Conservation (phyloP, 2,888 invertebrate genomes). For the Margaritifera margaritifera region DNA sequence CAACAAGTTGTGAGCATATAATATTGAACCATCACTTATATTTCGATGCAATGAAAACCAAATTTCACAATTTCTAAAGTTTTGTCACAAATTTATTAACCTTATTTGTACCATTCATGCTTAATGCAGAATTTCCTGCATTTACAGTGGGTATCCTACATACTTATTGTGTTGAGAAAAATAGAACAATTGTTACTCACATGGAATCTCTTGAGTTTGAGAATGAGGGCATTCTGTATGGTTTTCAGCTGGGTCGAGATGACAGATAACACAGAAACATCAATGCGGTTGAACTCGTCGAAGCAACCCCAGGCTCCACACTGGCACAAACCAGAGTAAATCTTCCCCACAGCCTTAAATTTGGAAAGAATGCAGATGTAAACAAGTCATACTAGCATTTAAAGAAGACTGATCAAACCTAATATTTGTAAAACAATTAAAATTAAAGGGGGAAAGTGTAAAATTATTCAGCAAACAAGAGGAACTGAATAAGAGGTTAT, state of each 20-base stretch:
- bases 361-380: slow-evolving; percentile 3
- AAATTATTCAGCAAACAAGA: no score
- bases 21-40: no score
- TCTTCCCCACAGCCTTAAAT: slow-evolving; percentile 79
- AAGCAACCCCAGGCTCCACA: slow-evolving; percentile 97
- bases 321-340: slow-evolving; percentile 81
- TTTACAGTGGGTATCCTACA: not conserved
- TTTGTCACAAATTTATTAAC: no score
- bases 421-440: no score
- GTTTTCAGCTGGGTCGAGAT: slow-evolving; percentile 94
- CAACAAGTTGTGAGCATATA: no score
- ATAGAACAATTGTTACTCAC: slow-evolving; percentile 74
- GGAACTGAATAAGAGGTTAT: no score
- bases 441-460: no score
- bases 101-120: no score
- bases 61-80: no score
- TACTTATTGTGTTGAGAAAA: not conserved
- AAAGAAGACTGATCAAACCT: not conserved
- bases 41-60: no score
- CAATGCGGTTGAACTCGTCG: slow-evolving; percentile 95
- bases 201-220: slow-evolving; percentile 83
- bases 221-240: slow-evolving; percentile 86
- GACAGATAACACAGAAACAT: slow-evolving; percentile 92
- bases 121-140: no score
- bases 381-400: not conserved